Evolutionary conservation across 2,888 invertebrate species (phyloP), one percentile per base, ranked within the genome.

Genomic region (Dicyrtoma fusca): DNA sequence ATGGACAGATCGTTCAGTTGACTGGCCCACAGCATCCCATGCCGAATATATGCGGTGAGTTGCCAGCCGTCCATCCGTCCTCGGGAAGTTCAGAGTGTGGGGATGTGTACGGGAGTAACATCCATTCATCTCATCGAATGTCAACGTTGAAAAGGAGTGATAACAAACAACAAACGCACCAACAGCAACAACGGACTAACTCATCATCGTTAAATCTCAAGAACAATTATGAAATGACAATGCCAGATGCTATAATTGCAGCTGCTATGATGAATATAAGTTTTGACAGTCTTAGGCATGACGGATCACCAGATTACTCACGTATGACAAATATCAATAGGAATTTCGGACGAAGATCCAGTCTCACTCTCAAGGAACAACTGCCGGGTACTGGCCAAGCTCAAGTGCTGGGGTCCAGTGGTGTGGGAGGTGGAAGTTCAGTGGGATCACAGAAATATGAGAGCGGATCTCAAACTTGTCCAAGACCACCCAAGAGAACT

Each of bases 181-280:
- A 74, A 73, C 69, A 72, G 62, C 59, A 65, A 66, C 47, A 61
- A 45, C 19, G 61, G 23, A 62, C 66, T 26, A 66, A 55, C 42
- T 45, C 21, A 34, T 69, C 59, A 26, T 49, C 64, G 19, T 59
- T 61, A 53, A 61, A 72, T 23, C 74, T 57, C 63, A 59, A 61
- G 21, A 63, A 57, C 62, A 64, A 75, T 69, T 79, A 75, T 57
- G 80, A 79, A 57, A 77, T 78, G 76, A 68, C 76, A 42, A 80
- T 80, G 80, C 80, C 80, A 49, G 80, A 80, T 68, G 79, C 79
- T 19, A 75, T 79, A 19, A 69, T 80, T 2, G 74, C 77, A 5
- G 78, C 80, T 10, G 77, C 80, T 19, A 80, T 80, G 79, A 80
- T 80, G 78, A 77, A 76, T 74, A 77, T 79, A 42, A 75, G 74